Evolutionary conservation across 2,888 invertebrate species (phyloP).

Genomic region (Idaea biselata): DNA sequence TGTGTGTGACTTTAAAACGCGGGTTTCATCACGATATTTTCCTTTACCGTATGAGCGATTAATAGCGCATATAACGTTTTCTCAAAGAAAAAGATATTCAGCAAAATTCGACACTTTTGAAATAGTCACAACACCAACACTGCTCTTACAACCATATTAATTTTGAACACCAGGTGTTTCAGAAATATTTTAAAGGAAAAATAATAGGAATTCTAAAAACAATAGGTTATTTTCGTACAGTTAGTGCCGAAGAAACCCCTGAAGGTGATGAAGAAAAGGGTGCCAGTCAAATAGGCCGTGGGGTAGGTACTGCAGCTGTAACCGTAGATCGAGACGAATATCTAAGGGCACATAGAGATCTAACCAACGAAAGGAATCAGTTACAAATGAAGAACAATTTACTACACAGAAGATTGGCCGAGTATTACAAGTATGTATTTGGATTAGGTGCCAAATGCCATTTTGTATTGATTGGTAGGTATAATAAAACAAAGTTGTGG

Average conservation of each 20-base stretch:
- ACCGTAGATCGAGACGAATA: conserved; percentile 64
- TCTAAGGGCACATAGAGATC: conserved; percentile 58
- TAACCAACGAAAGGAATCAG: conserved; percentile 53
- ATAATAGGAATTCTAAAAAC: too few species aligned
- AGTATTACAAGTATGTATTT: conserved; percentile 64
- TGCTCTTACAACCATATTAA: too few species aligned
- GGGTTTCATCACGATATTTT: too few species aligned
- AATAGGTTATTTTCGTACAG: conserved; percentile 28
- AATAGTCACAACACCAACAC: too few species aligned
- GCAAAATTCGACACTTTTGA: too few species aligned
- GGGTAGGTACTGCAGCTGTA: conserved; percentile 41
- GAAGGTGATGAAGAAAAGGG: conserved; percentile 27
- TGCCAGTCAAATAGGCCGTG: conserved; percentile 48
- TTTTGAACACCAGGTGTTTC: too few species aligned
- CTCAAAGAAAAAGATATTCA: too few species aligned
- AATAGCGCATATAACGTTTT: too few species aligned
- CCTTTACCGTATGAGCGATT: too few species aligned
- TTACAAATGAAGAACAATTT: conserved; percentile 65
- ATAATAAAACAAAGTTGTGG: conserved; percentile 3
- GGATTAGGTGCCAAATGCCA: conserved; percentile 1
- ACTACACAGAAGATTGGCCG: conserved; percentile 66
- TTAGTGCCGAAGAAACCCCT: conserved; percentile 25
- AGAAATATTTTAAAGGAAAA: background rate
- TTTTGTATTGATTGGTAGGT: background rate
- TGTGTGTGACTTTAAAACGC: too few species aligned